A percentile compares a stretch with the other conserved stretches of the same genome.
phyloP scores from a whole-genome alignment of 1,140 invertebrate species.

The Phenacoccus solenopsis region DNA sequence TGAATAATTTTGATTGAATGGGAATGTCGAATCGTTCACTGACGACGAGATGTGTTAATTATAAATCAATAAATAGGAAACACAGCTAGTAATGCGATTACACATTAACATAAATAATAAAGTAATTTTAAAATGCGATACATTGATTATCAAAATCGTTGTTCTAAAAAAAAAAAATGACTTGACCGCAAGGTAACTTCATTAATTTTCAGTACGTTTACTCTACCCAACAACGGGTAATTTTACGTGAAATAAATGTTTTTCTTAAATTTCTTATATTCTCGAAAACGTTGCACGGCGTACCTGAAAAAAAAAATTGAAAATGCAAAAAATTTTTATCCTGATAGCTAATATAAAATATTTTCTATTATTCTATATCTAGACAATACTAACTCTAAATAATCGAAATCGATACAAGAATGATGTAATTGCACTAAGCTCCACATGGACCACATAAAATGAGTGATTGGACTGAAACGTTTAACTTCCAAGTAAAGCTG shows the following conservation, averaged over 20 bases:
- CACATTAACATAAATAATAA: no score
- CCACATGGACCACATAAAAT: slow-evolving; percentile 91
- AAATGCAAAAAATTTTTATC: no score
- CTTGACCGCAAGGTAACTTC: slow-evolving; percentile 1
- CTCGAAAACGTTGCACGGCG: not conserved
- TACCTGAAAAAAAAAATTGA: not conserved
- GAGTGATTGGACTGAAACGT: slow-evolving; percentile 62
- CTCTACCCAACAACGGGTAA: not conserved
- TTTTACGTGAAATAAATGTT: not conserved
- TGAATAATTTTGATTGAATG: no score
- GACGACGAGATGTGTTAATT: no score
- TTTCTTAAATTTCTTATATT: slow-evolving; percentile 18
- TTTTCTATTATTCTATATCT: not conserved
- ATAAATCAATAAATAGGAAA: no score
- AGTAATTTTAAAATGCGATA: no score
- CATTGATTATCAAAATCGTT: no score
- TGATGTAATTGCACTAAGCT: slow-evolving; percentile 77
- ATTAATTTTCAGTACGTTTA: not conserved
- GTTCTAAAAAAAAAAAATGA: no score
- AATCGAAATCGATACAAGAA: slow-evolving; percentile 90
- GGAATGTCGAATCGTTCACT: no score
- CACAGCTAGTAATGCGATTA: no score
- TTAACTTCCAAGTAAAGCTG: slow-evolving; percentile 43
- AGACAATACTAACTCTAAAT: slow-evolving; percentile 53
- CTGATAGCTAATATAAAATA: no score